Evolutionary conservation across 2,113 vertebrate species (phyloP), one percentile per base, ranked within the genome.

Genomic region (Xenus cinereus): DNA sequence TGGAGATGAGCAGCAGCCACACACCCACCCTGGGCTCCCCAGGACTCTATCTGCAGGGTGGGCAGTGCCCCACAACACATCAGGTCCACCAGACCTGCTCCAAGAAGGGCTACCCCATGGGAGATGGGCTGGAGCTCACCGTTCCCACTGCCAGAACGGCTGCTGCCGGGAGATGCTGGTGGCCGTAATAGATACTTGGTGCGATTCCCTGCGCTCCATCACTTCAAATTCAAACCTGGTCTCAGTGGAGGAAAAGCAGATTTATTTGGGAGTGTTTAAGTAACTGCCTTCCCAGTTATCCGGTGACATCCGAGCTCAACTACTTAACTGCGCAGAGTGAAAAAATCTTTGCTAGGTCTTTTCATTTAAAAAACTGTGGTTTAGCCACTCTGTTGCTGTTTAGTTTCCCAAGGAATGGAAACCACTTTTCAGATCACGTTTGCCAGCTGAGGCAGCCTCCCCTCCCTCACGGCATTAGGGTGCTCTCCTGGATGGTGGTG

Each of bases 11-110:
- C 24, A 60, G 59, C 69, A 39, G 14, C 17, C 33, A 30, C 33
- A 5, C 30, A 9, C 8, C 7, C 2, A 0, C 14, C 12, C 13
- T 1, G 16, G 21, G 28, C 27, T 82, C 15, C 37, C 50, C 1
- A 0, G 24, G 48, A 53, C 43, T 19, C 22, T 3, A 5, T 23
- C 67, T 35, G 56, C 7, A 20, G 46, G 7, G 27, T 3, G 4
- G 60, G 28, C 71, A 66, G 45, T 3, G 39, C 20, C 60, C 76
- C 45, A 21, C 73, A 43, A 10, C 37, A 53, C 48, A 5, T 14
- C 32, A 63, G 32, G 53, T 28, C 80, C 68, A 21, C 8, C 76
- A 75, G 66, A 48, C 15, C 53, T 51, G 57, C 76, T 67, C 46
- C 69, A 32, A 5, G 90, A 53, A 80, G n/a, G 63, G n/a, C 1